phyloP scores from a whole-genome alignment of 2,797 vertebrate species.

The Anguilla pacifica region DNA sequence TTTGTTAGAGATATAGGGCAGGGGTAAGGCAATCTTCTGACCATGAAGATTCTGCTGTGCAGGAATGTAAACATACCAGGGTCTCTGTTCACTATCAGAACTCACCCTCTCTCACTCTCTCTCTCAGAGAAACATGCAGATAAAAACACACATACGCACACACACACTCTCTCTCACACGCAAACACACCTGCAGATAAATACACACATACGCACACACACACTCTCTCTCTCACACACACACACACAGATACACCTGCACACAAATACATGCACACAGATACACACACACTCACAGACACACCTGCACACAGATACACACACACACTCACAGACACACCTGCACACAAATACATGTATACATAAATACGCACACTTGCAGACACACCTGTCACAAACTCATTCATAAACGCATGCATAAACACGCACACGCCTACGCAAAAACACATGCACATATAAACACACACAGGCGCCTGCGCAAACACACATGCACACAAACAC shows the following conservation, averaged over 20 bases:
- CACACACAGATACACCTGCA: too few relatives aligned
- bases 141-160: neutral
- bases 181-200: neutral
- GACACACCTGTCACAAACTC: neutral
- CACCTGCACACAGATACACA: neutral
- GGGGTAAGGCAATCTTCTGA: slow-evolving; percentile 54
- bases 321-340: slow-evolving; percentile 13
- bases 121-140: slow-evolving; percentile 16
- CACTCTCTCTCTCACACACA: neutral
- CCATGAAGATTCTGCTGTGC: slow-evolving; percentile 70
- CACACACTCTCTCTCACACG: neutral
- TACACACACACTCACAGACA: too few relatives aligned
- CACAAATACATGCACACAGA: too few relatives aligned
- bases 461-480: neutral
- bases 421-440: neutral
- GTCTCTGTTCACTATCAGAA: slow-evolving; percentile 30
- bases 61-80: slow-evolving; percentile 63
- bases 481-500: neutral
- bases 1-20: slow-evolving; percentile 49
- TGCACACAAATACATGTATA: neutral
- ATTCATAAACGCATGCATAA: neutral
- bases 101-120: neutral
- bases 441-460: neutral
- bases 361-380: neutral
- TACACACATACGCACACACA: neutral